These are phyloP conservation scores for Polia nebulosa DNA, from an alignment of 2,888 invertebrate species.

Conservation along the genomic window DNA sequence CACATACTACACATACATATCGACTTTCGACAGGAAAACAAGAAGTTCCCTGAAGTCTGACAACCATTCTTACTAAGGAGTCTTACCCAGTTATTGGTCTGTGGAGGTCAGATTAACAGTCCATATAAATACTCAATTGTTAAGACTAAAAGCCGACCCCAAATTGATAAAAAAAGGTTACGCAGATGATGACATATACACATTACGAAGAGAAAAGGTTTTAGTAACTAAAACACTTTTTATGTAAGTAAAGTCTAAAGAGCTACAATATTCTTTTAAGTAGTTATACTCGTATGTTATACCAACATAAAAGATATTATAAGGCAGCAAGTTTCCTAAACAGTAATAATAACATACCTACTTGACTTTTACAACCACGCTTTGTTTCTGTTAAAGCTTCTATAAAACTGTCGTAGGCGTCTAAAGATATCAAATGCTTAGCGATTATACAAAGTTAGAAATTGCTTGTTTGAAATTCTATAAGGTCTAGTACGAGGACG, in stretches of 20 bases:
- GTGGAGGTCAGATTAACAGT: not conserved
- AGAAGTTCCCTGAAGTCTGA: not conserved
- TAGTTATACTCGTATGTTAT: slow-evolving; percentile 28
- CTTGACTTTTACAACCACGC: slow-evolving; percentile 39
- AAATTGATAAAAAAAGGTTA: too few species aligned
- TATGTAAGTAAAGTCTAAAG: slow-evolving; percentile 8
- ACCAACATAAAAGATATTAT: slow-evolving; percentile 30
- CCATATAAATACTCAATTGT: not conserved
- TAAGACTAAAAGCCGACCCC: not conserved
- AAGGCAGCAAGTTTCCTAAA: slow-evolving; percentile 26
- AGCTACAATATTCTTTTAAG: slow-evolving; percentile 22
- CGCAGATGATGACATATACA: not conserved
- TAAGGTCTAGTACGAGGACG: too few species aligned
- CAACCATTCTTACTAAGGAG: not conserved
- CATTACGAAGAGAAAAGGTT: not conserved
- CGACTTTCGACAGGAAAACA: too few species aligned
- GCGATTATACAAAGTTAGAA: slow-evolving; percentile 18
- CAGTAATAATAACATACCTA: slow-evolving; percentile 32
- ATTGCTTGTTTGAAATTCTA: not conserved
- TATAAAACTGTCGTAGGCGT: slow-evolving; percentile 33
- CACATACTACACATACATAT: too few species aligned
- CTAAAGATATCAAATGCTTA: slow-evolving; percentile 30
- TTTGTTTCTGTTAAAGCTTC: slow-evolving; percentile 34
- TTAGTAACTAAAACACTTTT: not conserved
- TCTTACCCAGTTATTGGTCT: not conserved